A percentile compares a stretch with the other conserved stretches of the same genome.
Evolutionary conservation across 2,888 invertebrate species (phyloP).

Genomic region (Cyrtodaria siliqua): DNA sequence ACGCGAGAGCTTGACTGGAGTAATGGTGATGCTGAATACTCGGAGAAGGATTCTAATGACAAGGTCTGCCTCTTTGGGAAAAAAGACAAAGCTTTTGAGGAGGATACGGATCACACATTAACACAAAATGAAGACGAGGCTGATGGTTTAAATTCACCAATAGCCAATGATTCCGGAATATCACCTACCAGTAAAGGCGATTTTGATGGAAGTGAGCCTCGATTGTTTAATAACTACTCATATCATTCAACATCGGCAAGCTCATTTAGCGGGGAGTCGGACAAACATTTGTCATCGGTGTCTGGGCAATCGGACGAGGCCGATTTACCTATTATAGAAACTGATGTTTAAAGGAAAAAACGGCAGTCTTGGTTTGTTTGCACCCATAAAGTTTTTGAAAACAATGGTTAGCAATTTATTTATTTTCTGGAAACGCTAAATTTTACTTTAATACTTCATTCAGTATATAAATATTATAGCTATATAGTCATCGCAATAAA

Average conservation of each 20-base stretch:
- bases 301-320: slow-evolving; percentile 69
- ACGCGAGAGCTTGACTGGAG: not conserved
- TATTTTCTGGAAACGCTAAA: too few species aligned
- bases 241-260: slow-evolving; percentile 58
- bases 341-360: slow-evolving; percentile 63
- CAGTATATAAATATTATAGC: too few species aligned
- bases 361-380: too few species aligned
- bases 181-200: slow-evolving; percentile 20
- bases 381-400: too few species aligned
- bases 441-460: too few species aligned
- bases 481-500: too few species aligned
- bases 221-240: slow-evolving; percentile 49
- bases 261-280: slow-evolving; percentile 64
- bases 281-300: slow-evolving; percentile 61
- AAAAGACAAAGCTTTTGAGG: not conserved
- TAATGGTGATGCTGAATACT: not conserved
- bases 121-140: not conserved
- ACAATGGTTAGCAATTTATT: too few species aligned
- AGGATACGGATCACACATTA: not conserved
- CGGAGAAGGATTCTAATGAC: not conserved
- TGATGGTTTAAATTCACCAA: too few species aligned
- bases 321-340: slow-evolving; percentile 69
- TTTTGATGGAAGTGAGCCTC: slow-evolving; percentile 26
- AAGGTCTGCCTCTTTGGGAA: not conserved
- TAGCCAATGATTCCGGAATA: slow-evolving; percentile 10